A percentile compares a stretch with the other conserved stretches of the same genome.
Conservation (phyloP, 1,140 invertebrate genomes). For the Bradynema listronoti region DNA sequence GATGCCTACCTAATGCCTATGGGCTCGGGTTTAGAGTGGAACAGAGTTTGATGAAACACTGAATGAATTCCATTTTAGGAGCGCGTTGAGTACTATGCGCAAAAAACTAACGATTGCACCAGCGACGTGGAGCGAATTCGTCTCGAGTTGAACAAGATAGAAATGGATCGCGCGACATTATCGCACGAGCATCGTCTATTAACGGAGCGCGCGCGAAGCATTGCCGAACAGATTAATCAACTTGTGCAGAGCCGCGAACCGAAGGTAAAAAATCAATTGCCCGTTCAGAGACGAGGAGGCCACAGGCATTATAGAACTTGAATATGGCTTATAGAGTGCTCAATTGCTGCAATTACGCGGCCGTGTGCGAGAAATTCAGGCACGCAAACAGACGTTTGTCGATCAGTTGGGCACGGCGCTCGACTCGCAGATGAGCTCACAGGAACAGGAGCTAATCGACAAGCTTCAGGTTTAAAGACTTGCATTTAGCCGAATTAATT, state of each 20-base stretch:
- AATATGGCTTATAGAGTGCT: conserved; percentile 28
- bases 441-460: conserved; percentile 32
- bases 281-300: no score
- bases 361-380: conserved; percentile 33
- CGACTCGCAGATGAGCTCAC: conserved; percentile 28
- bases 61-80: no score
- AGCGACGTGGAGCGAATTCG: conserved; percentile 19
- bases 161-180: conserved; percentile 16
- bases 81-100: no score
- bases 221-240: conserved; percentile 60
- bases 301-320: no score
- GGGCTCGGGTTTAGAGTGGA: no score
- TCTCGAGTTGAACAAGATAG: conserved; percentile 26
- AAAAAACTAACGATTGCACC: conserved; percentile 35
- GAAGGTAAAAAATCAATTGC: no score
- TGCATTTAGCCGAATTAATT: not conserved
- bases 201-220: conserved; percentile 24
- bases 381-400: conserved; percentile 31
- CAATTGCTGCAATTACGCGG: conserved; percentile 67
- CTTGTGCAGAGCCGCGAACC: conserved; percentile 63
- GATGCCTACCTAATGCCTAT: no score
- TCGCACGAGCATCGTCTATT: conserved; percentile 15
- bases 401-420: conserved; percentile 42
- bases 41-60: no score
- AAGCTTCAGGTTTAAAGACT: conserved; percentile 23